Conservation (phyloP, 2,113 vertebrate genomes). For the Sphyrna mokarran region DNA sequence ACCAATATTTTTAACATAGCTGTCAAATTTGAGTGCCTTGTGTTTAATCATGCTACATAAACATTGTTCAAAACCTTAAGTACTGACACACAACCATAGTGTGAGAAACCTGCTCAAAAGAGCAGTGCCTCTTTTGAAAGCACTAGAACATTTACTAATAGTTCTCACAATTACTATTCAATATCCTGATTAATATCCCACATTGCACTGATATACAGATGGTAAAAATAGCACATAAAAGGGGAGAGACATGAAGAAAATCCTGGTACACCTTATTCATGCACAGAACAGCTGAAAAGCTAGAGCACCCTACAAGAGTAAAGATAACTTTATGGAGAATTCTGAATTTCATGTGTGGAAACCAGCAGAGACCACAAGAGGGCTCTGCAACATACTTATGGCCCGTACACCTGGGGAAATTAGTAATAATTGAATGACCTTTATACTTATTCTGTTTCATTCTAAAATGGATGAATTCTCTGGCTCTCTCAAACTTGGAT, state of each 20-base stretch:
- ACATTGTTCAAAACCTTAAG: not conserved
- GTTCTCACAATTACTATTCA: no score
- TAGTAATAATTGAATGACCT: not conserved
- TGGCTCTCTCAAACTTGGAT: not conserved
- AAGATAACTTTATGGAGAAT: not conserved
- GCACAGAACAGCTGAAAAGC: not conserved
- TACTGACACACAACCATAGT: not conserved
- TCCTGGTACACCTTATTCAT: no score
- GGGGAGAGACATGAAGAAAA: not conserved
- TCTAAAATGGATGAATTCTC: not conserved
- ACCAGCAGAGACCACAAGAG: not conserved
- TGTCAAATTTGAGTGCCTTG: not conserved
- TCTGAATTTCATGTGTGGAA: not conserved
- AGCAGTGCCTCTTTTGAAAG: not conserved
- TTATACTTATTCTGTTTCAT: not conserved
- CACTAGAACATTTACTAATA: no score
- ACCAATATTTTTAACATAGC: not conserved
- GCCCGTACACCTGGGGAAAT: no score
- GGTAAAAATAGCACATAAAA: not conserved
- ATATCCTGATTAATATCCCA: not conserved
- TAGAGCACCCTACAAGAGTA: not conserved
- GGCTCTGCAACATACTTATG: not conserved
- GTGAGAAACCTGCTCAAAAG: not conserved
- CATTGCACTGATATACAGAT: not conserved
- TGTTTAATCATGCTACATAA: not conserved